phyloP scores from a whole-genome alignment of 2,113 vertebrate species.

The Trichomycterus rosablanca region DNA sequence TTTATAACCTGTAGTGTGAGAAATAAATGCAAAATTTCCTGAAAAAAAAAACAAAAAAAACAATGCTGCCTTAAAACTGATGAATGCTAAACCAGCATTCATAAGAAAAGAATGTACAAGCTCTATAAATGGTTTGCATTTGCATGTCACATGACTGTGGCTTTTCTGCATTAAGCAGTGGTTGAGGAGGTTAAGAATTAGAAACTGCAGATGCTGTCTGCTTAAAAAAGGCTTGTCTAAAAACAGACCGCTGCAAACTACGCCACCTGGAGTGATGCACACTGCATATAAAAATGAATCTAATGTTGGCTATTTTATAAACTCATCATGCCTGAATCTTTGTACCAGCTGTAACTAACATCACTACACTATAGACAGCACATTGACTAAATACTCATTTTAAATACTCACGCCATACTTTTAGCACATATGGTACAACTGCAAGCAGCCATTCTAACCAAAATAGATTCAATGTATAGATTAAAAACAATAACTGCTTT shows the following conservation, averaged over 20 bases:
- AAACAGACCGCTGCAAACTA: conserved; percentile 12
- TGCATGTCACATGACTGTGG: not conserved
- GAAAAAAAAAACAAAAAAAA: conserved; percentile 11
- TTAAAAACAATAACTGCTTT: not conserved
- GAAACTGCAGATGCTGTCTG: not conserved
- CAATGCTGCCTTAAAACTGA: conserved; percentile 6
- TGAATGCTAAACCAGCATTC: not conserved
- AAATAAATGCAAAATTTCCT: conserved; percentile 7
- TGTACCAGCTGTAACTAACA: no score
- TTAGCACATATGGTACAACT: conserved; percentile 19
- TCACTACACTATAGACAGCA: not conserved
- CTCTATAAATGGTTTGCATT: not conserved
- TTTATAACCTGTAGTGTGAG: conserved; percentile 30
- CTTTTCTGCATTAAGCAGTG: conserved; percentile 2
- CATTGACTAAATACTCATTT: not conserved
- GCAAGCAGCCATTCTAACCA: conserved; percentile 16
- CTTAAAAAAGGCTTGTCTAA: conserved; percentile 5
- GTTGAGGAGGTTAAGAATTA: not conserved
- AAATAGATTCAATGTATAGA: conserved; percentile 15
- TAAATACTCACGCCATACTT: not conserved
- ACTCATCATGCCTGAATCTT: not conserved
- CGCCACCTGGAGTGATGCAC: conserved; percentile 44
- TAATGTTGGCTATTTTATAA: not conserved
- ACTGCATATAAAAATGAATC: not conserved
- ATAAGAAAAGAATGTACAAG: not conserved